Percentiles rank a stretch among this genome's conserved stretches.
These are phyloP conservation scores for Cistogaster globosa DNA, from an alignment of 2,888 invertebrate genomes.

Conservation along the genomic window DNA sequence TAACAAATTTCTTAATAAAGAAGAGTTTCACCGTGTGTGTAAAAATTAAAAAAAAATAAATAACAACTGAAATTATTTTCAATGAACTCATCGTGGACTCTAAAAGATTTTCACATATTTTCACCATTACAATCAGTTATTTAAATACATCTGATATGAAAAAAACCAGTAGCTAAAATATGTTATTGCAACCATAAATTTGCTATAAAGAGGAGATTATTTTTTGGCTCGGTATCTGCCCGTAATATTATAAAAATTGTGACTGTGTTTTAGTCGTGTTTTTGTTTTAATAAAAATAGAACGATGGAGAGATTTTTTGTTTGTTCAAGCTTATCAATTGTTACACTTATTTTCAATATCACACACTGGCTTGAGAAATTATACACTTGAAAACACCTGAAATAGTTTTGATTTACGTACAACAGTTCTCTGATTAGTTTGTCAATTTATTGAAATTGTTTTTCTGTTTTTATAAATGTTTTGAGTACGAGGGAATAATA, in stretches of 20 bases:
- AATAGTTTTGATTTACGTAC: slow-evolving; percentile 5
- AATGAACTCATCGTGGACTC: neutral
- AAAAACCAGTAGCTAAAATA: slow-evolving; percentile 68
- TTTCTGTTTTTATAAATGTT: neutral
- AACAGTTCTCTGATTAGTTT: neutral
- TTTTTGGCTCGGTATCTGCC: slow-evolving; percentile 26
- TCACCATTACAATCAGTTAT: slow-evolving; percentile 15
- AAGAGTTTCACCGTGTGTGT: neutral
- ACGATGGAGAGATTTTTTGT: slow-evolving; percentile 16
- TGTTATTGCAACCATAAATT: slow-evolving; percentile 68
- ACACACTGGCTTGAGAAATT: slow-evolving; percentile 56
- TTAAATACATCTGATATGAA: neutral
- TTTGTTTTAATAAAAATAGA: slow-evolving; percentile 14
- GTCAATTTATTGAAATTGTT: too few species aligned
- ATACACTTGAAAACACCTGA: slow-evolving; percentile 52
- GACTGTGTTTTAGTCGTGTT: slow-evolving; percentile 22
- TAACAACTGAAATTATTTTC: too few species aligned
- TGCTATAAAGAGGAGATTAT: slow-evolving; percentile 70
- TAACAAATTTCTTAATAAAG: neutral
- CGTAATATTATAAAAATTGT: slow-evolving; percentile 11
- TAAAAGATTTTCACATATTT: neutral
- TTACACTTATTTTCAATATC: slow-evolving; percentile 55
- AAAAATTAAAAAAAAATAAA: neutral
- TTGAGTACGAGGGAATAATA: neutral
- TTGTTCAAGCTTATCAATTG: slow-evolving; percentile 61